Conservation (phyloP, 2,888 invertebrate genomes). For the Bedellia somnulentella region DNA sequence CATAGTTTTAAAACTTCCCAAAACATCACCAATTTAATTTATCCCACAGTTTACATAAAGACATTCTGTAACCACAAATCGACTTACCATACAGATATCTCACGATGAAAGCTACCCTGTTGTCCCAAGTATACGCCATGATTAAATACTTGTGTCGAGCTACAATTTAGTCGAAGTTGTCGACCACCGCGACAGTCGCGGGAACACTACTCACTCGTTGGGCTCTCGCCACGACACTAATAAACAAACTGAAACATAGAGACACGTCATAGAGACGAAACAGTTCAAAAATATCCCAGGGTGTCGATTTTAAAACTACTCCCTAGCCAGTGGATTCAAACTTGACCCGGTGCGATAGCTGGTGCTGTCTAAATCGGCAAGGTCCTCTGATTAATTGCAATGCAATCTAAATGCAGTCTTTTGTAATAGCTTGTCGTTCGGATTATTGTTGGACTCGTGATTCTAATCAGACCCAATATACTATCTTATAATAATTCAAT, state of each 20-base stretch:
- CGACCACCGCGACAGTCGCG: slow-evolving; percentile 24
- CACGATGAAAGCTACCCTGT: slow-evolving; percentile 80
- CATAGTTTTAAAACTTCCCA: too few species aligned
- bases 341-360: slow-evolving; percentile 4
- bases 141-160: slow-evolving; percentile 2
- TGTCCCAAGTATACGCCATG: slow-evolving; percentile 85
- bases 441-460: slow-evolving; percentile 2
- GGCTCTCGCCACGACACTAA: slow-evolving; percentile 11
- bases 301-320: slow-evolving; percentile 8
- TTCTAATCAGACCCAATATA: not conserved
- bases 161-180: not conserved
- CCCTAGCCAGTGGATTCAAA: slow-evolving; percentile 6
- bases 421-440: slow-evolving; percentile 3
- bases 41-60: too few species aligned
- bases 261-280: slow-evolving; percentile 2
- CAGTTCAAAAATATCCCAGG: slow-evolving; percentile 2
- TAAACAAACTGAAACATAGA: not conserved
- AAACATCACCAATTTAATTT: too few species aligned
- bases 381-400: slow-evolving; percentile 4
- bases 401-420: slow-evolving; percentile 4
- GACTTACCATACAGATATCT: slow-evolving; percentile 79
- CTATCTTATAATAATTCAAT: too few species aligned
- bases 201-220: slow-evolving; percentile 25
- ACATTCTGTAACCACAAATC: too few species aligned
- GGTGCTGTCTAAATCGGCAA: not conserved